Base-by-base conservation (phyloP, 2,888 invertebrate species). In the Brenthis hecate region DNA sequence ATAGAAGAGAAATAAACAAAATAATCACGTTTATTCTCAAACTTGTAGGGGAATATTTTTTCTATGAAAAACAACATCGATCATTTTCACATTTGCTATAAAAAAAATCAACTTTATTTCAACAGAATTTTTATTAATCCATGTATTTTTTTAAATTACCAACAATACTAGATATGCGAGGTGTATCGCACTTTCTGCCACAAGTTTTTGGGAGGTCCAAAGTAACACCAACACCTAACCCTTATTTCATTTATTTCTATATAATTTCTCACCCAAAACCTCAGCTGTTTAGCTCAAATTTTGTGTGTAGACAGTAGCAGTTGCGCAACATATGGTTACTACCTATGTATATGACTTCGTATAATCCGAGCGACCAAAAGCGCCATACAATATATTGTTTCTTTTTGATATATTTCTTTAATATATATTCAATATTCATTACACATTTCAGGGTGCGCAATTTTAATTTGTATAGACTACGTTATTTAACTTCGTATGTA, bases 121-220 rank as follows among this genome's bases (percentile, higher is more conserved):
- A 58, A 60, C 57, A 57, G 4, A 23, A 23, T 57, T 53, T n/a
- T 43, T 14, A 51, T 47, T 43, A 56, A 47, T 63, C n/a, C 13
- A 23, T 28, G 54, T 28, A 47, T 43, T 43, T 53, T 47, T 63
- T 57, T 56, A 16, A 50, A 61, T 53, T 19, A 43, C n/a, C 50
- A 66, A 66, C 48, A 54, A 61, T 13, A 61, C 54, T 51, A n/a
- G 28, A 43, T 19, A 11, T 51, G 48, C 13, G 54, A 48, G 53
- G 14, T 16, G 48, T 32, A 56, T 60, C 51, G 65, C 67, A 57
- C 56, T 28, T 19, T 66, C 69, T 70, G 68, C 70, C 70, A 68
- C 62, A 65, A 68, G 72, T 65, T 70, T 72, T 72, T 64, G 72
- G n/a, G 48, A 55, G 19, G 28, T 56, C 32, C 14, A 19, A 56